phyloP scores from a whole-genome alignment of 2,888 invertebrate genomes.

The Luperina testacea region DNA sequence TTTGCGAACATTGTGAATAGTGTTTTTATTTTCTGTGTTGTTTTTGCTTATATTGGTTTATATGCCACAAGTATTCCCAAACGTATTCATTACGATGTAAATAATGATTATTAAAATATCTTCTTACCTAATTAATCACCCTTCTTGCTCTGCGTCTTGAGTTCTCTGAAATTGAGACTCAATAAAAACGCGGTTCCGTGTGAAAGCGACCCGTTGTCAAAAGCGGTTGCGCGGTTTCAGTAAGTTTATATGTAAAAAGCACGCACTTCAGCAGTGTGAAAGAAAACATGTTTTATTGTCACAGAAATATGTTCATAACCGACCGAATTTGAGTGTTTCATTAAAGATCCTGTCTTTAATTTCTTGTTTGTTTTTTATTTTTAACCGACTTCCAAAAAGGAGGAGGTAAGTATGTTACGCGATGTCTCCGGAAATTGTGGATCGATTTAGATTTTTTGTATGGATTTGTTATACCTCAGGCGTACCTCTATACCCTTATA shows the following conservation, averaged over 20 bases:
- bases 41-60: conserved; percentile 66
- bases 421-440: no score
- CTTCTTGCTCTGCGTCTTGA: not conserved
- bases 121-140: no score
- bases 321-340: not conserved
- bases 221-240: not conserved
- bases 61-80: conserved; percentile 68
- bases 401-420: no score
- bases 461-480: no score
- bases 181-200: not conserved
- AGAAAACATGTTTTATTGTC: no score
- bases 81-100: not conserved
- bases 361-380: no score
- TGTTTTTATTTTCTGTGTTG: conserved; percentile 53
- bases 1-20: conserved; percentile 71
- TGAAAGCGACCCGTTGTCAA: not conserved
- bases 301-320: not conserved
- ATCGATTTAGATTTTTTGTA: no score
- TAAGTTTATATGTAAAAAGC: not conserved
- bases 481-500: no score
- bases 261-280: not conserved
- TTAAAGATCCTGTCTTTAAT: not conserved
- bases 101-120: not conserved
- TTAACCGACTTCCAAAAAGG: not conserved
- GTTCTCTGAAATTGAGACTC: not conserved